Evolutionary conservation across 2,888 invertebrate genomes (phyloP).

Genomic region (Disparrhopalites patrizii): DNA sequence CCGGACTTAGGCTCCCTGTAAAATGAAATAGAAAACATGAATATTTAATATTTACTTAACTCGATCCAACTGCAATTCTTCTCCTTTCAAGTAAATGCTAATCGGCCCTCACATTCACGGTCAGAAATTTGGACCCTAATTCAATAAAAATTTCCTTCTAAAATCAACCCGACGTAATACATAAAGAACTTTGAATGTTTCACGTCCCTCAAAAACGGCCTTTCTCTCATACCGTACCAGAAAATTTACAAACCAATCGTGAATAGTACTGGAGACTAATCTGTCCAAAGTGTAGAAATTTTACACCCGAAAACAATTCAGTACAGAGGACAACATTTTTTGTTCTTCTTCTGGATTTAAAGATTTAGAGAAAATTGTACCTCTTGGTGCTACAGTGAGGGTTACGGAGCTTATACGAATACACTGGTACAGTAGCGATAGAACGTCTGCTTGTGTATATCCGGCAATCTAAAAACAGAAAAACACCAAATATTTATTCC

Average conservation of each 20-base stretch:
- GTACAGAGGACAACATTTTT: too few species aligned
- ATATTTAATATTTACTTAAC: background rate
- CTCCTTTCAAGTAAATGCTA: background rate
- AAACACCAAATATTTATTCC: constrained; percentile 4
- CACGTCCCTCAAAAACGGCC: too few species aligned
- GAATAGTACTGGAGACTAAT: too few species aligned
- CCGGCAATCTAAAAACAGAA: constrained; percentile 55
- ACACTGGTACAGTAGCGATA: constrained; percentile 57
- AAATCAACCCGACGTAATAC: too few species aligned
- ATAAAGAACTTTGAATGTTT: too few species aligned
- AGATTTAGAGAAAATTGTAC: constrained; percentile 51
- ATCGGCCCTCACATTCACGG: background rate
- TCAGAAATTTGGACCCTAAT: too few species aligned
- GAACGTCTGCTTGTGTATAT: constrained; percentile 57
- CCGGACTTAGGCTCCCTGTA: constrained; percentile 54
- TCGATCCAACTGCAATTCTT: background rate
- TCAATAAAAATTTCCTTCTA: too few species aligned
- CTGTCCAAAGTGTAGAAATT: too few species aligned
- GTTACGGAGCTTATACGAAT: constrained; percentile 56
- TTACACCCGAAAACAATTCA: too few species aligned
- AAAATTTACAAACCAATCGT: too few species aligned
- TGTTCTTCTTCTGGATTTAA: too few species aligned
- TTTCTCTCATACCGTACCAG: too few species aligned
- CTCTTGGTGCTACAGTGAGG: constrained; percentile 56
- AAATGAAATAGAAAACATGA: constrained; percentile 24